A percentile compares a stretch with the other conserved stretches of the same genome.
Conservation (phyloP, 2,113 vertebrate species). For the Pica pica region DNA sequence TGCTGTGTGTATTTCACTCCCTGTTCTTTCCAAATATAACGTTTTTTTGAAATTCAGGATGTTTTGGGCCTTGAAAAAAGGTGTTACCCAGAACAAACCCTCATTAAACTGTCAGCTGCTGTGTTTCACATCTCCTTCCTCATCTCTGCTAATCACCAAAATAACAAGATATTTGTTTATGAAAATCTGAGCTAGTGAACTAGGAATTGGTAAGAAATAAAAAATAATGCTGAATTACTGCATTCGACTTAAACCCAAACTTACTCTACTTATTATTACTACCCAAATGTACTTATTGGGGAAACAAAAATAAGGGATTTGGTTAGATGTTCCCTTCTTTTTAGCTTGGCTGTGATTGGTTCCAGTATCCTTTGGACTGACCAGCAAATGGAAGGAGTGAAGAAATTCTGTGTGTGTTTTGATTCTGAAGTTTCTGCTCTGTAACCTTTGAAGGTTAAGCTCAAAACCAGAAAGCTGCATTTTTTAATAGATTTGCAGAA, state of each 20-base stretch:
- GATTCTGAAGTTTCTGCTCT: neutral
- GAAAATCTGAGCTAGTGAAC: neutral
- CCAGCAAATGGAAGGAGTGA: neutral
- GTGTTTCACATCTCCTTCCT: constrained; percentile 25
- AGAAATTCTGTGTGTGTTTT: neutral
- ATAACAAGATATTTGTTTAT: constrained; percentile 3
- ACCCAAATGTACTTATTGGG: neutral
- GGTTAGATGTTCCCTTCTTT: neutral
- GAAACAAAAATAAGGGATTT: neutral
- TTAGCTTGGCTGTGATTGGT: neutral
- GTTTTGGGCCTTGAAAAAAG: neutral
- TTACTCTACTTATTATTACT: neutral
- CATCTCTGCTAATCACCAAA: constrained; percentile 46
- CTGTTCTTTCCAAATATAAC: constrained; percentile 21
- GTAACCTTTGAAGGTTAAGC: neutral
- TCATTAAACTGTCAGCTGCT: constrained; percentile 53
- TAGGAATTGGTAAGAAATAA: neutral
- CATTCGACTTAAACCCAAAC: neutral
- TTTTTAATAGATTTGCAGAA: neutral
- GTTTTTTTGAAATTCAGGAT: neutral
- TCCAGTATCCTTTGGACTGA: neutral
- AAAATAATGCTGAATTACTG: neutral
- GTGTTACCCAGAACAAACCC: neutral
- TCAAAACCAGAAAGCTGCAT: neutral
- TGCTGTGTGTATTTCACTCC: neutral